Conservation (phyloP, 2,797 vertebrate genomes). For the Mico argentatus region DNA sequence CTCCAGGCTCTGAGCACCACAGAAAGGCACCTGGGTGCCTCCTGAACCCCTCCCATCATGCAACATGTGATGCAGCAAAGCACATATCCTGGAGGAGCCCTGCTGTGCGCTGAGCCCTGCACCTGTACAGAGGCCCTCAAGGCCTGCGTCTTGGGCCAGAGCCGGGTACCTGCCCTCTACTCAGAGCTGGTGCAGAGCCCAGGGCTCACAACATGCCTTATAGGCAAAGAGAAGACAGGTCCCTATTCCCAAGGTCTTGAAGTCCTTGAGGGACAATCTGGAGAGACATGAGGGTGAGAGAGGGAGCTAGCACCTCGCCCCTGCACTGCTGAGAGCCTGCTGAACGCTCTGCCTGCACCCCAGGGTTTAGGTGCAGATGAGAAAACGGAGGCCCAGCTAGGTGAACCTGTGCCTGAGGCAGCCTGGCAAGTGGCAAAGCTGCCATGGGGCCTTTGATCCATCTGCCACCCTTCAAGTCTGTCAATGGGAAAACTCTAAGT, state of each 20-base stretch:
- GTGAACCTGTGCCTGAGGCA: rapidly evolving
- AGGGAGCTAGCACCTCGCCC: not conserved
- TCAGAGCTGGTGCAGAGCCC: not conserved
- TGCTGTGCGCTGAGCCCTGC: rapidly evolving
- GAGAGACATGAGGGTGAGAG: not conserved
- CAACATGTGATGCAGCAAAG: rapidly evolving
- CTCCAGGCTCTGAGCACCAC: not conserved
- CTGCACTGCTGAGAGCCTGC: not conserved
- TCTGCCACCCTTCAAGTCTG: rapidly evolving
- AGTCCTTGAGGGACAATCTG: not conserved
- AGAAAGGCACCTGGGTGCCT: too few relatives aligned
- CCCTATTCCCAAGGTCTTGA: not conserved
- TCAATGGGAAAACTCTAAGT: too few relatives aligned
- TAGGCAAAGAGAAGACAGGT: rapidly evolving
- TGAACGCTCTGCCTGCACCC: too few relatives aligned
- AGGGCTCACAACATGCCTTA: not conserved
- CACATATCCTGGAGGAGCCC: rapidly evolving
- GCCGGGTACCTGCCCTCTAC: not conserved
- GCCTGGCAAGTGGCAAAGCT: not conserved
- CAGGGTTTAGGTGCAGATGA: not conserved
- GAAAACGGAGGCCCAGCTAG: not conserved
- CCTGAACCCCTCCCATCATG: rapidly evolving
- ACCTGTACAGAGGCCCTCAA: too few relatives aligned
- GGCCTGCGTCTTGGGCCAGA: rapidly evolving
- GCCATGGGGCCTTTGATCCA: not conserved